These are phyloP conservation scores for Procambarus clarkii DNA, from an alignment of 1,140 invertebrate genomes.

Conservation along the genomic window DNA sequence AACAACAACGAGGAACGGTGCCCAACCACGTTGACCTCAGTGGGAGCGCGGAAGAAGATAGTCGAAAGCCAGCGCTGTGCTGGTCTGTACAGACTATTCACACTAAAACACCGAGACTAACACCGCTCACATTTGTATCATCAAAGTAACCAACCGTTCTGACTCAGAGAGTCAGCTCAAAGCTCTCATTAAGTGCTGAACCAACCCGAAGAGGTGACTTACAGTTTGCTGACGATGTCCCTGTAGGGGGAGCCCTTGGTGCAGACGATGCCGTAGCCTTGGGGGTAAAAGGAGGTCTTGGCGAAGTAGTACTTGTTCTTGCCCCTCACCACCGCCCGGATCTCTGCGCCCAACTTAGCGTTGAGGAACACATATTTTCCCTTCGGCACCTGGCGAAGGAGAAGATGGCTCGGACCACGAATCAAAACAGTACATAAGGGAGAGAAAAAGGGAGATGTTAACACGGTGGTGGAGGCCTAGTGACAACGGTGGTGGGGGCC, in stretches of 20 bases:
- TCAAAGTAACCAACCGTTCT: too few relatives aligned
- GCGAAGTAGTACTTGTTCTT: slow-evolving; percentile 32
- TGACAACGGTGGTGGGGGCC: too few relatives aligned
- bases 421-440: neutral
- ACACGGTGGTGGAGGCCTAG: too few relatives aligned
- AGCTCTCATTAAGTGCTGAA: neutral
- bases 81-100: too few relatives aligned
- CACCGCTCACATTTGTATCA: too few relatives aligned
- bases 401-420: neutral
- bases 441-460: too few relatives aligned
- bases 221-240: slow-evolving; percentile 11
- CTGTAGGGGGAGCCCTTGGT: slow-evolving; percentile 29
- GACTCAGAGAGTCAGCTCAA: too few relatives aligned
- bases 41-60: too few relatives aligned
- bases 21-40: too few relatives aligned
- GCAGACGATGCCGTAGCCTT: slow-evolving; percentile 44
- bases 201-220: neutral
- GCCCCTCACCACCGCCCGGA: slow-evolving; percentile 8
- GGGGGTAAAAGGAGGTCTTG: slow-evolving; percentile 24
- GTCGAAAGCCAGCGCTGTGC: too few relatives aligned
- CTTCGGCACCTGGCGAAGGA: neutral
- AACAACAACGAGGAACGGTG: too few relatives aligned
- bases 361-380: slow-evolving; percentile 30
- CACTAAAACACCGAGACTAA: too few relatives aligned
- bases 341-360: slow-evolving; percentile 14